Conservation (phyloP, 2,797 vertebrate genomes). For the Hippocampus kuda region DNA sequence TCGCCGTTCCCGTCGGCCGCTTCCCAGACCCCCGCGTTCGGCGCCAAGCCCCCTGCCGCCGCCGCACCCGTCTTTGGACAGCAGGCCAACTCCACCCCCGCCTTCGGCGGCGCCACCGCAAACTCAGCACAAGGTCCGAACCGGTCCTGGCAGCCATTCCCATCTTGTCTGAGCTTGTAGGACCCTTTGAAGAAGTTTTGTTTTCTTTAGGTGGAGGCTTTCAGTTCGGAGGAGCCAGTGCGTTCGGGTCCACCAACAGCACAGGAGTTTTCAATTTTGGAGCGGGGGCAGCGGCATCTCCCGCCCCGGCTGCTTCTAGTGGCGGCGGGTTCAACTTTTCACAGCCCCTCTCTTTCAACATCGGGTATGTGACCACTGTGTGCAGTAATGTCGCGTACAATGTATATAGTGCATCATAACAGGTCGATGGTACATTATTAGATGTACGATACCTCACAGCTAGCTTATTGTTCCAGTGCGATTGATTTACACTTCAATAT, state of each 20-base stretch:
- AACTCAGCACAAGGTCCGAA: constrained; percentile 56
- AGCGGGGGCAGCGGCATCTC: constrained; percentile 51
- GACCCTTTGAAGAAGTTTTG: too few relatives aligned
- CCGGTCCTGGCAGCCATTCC: not conserved
- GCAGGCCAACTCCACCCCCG: constrained; percentile 67
- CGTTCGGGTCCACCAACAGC: constrained; percentile 72
- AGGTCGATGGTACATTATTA: too few relatives aligned
- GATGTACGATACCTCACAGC: too few relatives aligned
- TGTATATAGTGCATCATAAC: too few relatives aligned
- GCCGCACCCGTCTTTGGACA: constrained; percentile 77
- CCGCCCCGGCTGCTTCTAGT: constrained; percentile 63
- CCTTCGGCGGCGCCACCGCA: constrained; percentile 68
- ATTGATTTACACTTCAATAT: too few relatives aligned
- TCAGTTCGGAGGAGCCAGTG: constrained; percentile 76
- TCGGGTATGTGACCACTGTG: constrained; percentile 70
- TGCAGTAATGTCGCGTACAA: not conserved
- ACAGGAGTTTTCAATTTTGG: constrained; percentile 81
- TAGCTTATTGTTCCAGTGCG: too few relatives aligned
- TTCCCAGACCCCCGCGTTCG: constrained; percentile 74
- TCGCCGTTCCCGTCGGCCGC: constrained; percentile 72
- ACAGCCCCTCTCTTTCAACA: constrained; percentile 67
- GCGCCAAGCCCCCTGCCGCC: constrained; percentile 71
- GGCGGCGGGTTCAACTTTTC: constrained; percentile 70
- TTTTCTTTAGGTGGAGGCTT: constrained; percentile 68
- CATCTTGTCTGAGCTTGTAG: not conserved